Conservation (phyloP, 2,113 vertebrate genomes). For the Danio rerio region GRCz12tu NC_133199.1:7466001-7466500, state of each 20-base stretch:
- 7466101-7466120: not conserved
- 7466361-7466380: not conserved
- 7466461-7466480: no score
- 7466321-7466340: no score
- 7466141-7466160: conserved; percentile 65
- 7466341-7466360: not conserved
- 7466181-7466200: conserved; percentile 49
- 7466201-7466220: conserved; percentile 1
- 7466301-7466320: conserved; percentile 1
- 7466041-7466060: conserved; percentile 41
- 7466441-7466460: not conserved
- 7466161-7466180: conserved; percentile 46
- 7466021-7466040: conserved; percentile 1
- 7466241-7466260: not conserved
- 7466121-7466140: conserved; percentile 34
- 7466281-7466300: not conserved
- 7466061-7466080: not conserved
- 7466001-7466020: not conserved
- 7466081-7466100: conserved; percentile 28
- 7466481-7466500: no score
- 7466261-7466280: not conserved
- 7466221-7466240: not conserved
- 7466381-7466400: not conserved
- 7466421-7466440: not conserved
- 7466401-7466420: not conserved